Evolutionary conservation across 2,888 invertebrate species (phyloP).

Genomic region (Lymantria monacha): DNA sequence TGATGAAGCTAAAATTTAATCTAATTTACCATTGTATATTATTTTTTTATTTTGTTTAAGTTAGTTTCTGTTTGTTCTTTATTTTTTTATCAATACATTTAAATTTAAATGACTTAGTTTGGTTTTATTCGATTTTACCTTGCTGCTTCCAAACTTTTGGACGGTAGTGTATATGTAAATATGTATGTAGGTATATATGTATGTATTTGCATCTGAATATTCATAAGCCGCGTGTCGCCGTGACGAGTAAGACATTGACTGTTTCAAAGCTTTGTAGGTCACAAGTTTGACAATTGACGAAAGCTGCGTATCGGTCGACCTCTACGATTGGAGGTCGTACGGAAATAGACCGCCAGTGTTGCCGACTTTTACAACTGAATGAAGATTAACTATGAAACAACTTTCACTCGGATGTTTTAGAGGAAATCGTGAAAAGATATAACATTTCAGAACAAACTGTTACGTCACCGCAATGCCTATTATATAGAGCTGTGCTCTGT

Average conservation of each 20-base stretch:
- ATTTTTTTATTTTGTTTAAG: too few relatives aligned
- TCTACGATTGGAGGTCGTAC: constrained; percentile 41
- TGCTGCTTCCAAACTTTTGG: too few relatives aligned
- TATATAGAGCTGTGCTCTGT: not conserved
- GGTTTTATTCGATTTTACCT: too few relatives aligned
- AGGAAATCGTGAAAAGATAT: constrained; percentile 9
- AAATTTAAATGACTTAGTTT: too few relatives aligned
- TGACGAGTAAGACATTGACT: constrained; percentile 35
- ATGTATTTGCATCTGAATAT: not conserved
- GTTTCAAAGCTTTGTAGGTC: constrained; percentile 28
- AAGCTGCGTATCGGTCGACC: constrained; percentile 39
- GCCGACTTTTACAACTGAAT: constrained; percentile 24
- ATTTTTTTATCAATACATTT: too few relatives aligned
- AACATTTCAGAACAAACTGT: constrained; percentile 14
- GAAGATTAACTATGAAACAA: constrained; percentile 26
- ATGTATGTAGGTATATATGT: too few relatives aligned
- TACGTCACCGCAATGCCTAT: constrained; percentile 18
- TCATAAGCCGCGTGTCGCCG: not conserved
- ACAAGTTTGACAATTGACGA: constrained; percentile 44
- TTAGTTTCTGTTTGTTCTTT: too few relatives aligned
- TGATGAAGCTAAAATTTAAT: too few relatives aligned
- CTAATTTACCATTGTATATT: too few relatives aligned
- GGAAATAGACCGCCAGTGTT: constrained; percentile 36
- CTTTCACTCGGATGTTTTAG: constrained; percentile 12
- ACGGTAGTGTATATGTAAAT: too few relatives aligned